A percentile compares a stretch with the other conserved stretches of the same genome.
Evolutionary conservation across 1,140 invertebrate genomes (phyloP).

Genomic region (Eurytemora carolleeae): DNA sequence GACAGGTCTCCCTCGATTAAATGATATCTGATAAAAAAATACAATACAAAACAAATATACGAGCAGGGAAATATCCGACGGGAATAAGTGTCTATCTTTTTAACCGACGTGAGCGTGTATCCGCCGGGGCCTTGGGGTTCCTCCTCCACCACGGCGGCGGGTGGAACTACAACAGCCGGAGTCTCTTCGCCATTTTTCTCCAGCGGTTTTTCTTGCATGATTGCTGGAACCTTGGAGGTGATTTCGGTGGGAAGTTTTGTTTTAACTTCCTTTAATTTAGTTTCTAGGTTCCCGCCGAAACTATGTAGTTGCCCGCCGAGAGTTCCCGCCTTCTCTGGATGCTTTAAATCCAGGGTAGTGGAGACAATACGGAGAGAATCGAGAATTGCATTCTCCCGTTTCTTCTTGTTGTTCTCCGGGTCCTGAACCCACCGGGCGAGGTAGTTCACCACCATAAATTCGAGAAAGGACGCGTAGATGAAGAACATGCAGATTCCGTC

Average conservation of each 20-base stretch:
- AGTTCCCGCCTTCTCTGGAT: not conserved
- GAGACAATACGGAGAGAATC: not conserved
- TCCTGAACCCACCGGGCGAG: slow-evolving; percentile 40
- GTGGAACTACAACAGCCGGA: too few species aligned
- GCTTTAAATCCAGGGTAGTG: not conserved
- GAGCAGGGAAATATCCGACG: not conserved
- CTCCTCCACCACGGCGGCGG: too few species aligned
- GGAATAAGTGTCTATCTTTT: not conserved
- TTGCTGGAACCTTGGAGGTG: not conserved
- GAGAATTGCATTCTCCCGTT: not conserved
- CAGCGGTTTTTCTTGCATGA: too few species aligned
- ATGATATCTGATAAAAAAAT: not conserved
- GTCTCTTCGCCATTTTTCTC: too few species aligned
- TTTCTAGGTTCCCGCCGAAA: not conserved
- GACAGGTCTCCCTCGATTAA: not conserved
- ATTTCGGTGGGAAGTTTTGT: not conserved
- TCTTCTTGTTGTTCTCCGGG: slow-evolving; percentile 9
- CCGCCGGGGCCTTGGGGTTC: not conserved
- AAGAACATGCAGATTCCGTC: slow-evolving; percentile 90
- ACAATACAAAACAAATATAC: not conserved
- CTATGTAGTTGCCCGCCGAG: not conserved
- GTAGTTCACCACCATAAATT: slow-evolving; percentile 86
- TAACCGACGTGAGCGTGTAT: not conserved
- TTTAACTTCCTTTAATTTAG: not conserved
- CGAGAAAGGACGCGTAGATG: slow-evolving; percentile 75